phyloP scores from a whole-genome alignment of 2,797 vertebrate species.

The Emydoidea blandingii region DNA sequence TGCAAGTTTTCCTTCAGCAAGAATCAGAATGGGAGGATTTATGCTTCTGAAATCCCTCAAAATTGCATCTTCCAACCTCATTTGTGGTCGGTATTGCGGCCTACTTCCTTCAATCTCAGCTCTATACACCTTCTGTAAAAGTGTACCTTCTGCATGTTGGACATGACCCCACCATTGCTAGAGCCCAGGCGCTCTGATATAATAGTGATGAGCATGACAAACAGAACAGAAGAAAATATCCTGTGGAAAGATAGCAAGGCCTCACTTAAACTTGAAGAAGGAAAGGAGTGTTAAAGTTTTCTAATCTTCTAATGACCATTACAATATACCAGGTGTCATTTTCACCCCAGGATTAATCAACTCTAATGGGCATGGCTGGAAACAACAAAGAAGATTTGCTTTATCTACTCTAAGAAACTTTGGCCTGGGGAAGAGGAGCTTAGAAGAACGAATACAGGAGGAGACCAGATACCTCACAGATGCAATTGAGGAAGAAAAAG shows the following conservation, averaged over 20 bases:
- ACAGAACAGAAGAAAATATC: background rate
- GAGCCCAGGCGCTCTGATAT: background rate
- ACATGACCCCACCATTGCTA: background rate
- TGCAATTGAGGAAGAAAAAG: conserved; percentile 69
- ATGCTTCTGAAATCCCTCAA: background rate
- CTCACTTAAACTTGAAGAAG: background rate
- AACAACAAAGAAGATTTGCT: conserved; percentile 82
- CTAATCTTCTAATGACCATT: rapidly evolving
- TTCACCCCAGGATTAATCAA: conserved; percentile 49
- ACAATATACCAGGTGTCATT: rapidly evolving
- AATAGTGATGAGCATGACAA: too few relatives aligned
- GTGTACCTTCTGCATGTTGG: background rate
- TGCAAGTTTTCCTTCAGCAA: background rate
- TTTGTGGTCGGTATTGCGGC: background rate
- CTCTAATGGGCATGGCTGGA: conserved; percentile 79
- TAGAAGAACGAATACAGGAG: conserved; percentile 81
- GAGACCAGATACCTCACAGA: conserved; percentile 67
- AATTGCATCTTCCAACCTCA: background rate
- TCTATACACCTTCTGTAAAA: background rate
- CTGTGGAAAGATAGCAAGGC: background rate
- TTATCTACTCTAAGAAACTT: conserved; percentile 80
- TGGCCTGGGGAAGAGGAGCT: conserved; percentile 81
- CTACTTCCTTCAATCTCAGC: background rate
- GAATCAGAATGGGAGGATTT: background rate
- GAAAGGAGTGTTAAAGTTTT: background rate